A percentile compares a stretch with the other conserved stretches of the same genome.
phyloP scores from a whole-genome alignment of 2,888 invertebrate species.

The Mayetiola destructor region DNA sequence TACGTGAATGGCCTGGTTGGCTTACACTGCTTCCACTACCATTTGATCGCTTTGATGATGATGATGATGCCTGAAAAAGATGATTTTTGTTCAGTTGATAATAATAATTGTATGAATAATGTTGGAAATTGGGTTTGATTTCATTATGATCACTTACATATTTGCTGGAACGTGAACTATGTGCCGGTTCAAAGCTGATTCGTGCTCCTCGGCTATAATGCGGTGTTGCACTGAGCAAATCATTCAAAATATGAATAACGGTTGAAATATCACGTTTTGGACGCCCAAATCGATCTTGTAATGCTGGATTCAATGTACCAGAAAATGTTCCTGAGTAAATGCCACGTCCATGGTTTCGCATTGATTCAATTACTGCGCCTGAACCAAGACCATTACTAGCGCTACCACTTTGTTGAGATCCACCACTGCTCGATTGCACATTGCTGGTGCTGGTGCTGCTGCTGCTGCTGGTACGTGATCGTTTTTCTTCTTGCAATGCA shows the following conservation, averaged over 20 bases:
- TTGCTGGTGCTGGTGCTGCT: conserved; percentile 28
- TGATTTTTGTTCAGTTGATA: too few relatives aligned
- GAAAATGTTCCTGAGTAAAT: conserved; percentile 95
- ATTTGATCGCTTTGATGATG: conserved; percentile 13
- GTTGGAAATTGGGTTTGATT: conserved; percentile 15
- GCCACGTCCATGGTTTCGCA: conserved; percentile 88
- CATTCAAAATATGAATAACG: conserved; percentile 89
- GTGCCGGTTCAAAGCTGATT: conserved; percentile 36
- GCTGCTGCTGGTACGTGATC: conserved; percentile 24
- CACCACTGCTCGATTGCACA: neutral
- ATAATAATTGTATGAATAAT: neutral
- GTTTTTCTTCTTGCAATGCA: conserved; percentile 31
- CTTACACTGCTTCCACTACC: neutral
- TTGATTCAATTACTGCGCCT: conserved; percentile 77
- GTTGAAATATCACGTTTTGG: conserved; percentile 90
- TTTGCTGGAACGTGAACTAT: conserved; percentile 9
- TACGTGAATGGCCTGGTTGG: neutral
- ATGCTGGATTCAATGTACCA: conserved; percentile 82
- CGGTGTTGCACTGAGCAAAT: conserved; percentile 75
- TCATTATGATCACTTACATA: conserved; percentile 11
- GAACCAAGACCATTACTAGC: conserved; percentile 28
- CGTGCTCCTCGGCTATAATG: conserved; percentile 43
- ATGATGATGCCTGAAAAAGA: conserved; percentile 11
- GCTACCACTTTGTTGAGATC: neutral
- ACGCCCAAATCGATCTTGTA: conserved; percentile 81